Base-by-base conservation (phyloP, 30 jellyfish, hydroid and myxozoan genomes). In the Chrysaora quinquecirrha region DNA sequence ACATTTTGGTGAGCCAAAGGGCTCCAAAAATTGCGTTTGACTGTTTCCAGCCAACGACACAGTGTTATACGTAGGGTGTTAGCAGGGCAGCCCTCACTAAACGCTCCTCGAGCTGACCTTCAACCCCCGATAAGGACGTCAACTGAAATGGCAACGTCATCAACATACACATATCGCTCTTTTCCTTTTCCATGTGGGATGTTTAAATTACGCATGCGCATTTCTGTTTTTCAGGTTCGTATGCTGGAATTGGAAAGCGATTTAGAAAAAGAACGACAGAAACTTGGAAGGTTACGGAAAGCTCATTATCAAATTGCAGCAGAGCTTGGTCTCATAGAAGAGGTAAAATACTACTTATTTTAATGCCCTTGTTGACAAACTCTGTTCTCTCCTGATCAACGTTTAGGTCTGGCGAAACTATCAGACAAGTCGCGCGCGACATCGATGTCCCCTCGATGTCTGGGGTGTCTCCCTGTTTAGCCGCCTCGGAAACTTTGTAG, bases 271-370 rank as follows among this genome's bases (percentile, higher is more conserved):
- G 99, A 94, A 73, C 75, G 99, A 22, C 75, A 89, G 48, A 94
- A 89, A 50, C 95, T 94, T 27, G 99, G 99, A 22, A 76, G 85
- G 71, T 60, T 94, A 34, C 89, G 99, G 18, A 83, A 88, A 52
- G 97, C 97, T 7, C 97, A 94, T 72, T 94, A 94, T 66, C 99
- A 94, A 64, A 72, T 87, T 30, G 99, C 97, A 3, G 96, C 95
- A 3, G 99, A 94, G 65, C 83, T 94, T 3, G 95, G 94, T 34
- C 88, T 97, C 34, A 78, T 89, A 60, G 99, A 94, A 18, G 84
- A 78, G 88, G 96, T 85, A 62, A 0, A 0, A 18, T 18, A 19
- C 24, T 38, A 38, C 54, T 25, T 62, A 22, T 62, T 62, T 20
- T 25, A 62, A 25, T 33, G 29, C 34, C 47, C 25, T 14, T 62